These are phyloP conservation scores for Chitala chitala DNA, from an alignment of 2,113 vertebrate genomes.

Conservation along the genomic window DNA sequence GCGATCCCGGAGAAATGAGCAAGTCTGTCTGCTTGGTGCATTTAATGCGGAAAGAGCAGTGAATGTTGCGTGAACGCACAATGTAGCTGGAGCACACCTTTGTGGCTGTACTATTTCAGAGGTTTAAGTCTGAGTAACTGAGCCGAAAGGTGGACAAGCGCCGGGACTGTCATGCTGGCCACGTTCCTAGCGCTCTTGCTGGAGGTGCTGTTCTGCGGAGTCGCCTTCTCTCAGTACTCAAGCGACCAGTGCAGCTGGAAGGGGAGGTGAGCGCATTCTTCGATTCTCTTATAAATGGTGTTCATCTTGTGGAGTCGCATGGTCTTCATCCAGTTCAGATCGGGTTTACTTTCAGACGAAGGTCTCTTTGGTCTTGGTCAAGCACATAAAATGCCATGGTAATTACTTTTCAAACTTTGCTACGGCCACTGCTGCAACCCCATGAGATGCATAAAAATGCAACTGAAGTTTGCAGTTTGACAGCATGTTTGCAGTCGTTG, in stretches of 20 bases:
- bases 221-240: conserved; percentile 76
- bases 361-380: no score
- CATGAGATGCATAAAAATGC: no score
- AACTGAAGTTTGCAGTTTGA: no score
- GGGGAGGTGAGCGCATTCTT: conserved; percentile 95
- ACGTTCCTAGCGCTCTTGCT: conserved; percentile 59
- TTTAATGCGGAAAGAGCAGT: not conserved
- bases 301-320: no score
- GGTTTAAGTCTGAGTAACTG: conserved; percentile 42
- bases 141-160: conserved; percentile 6
- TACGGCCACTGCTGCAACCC: no score
- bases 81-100: conserved; percentile 48
- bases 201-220: conserved; percentile 62
- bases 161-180: conserved; percentile 59
- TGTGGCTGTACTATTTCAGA: conserved; percentile 43
- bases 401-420: no score
- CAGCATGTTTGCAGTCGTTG: no score
- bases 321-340: no score
- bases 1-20: not conserved
- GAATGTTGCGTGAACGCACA: conserved; percentile 34
- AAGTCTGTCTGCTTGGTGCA: not conserved
- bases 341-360: no score
- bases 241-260: conserved; percentile 96
- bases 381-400: no score
- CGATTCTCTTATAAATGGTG: no score